Evolutionary conservation across 1,140 invertebrate species (phyloP), one percentile per base, ranked within the genome.

Genomic region (Leptinotarsa lineolata): DNA sequence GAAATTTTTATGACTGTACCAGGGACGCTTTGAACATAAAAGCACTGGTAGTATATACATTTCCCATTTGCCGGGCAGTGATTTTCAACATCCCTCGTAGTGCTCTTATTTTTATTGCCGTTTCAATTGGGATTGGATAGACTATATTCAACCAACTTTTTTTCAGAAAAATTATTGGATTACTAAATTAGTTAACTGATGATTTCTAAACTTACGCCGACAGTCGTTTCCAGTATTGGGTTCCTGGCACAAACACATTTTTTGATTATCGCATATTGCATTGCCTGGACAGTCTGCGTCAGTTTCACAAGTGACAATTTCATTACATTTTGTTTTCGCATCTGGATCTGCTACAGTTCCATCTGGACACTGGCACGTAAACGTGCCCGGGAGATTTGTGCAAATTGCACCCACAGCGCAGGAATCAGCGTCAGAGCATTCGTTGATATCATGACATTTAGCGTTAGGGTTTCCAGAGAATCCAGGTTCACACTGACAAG

Each of bases 161-260:
- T n/a, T n/a, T n/a, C n/a, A n/a, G n/a, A n/a, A n/a, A n/a, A n/a
- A n/a, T n/a, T n/a, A n/a, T n/a, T n/a, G n/a, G n/a, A n/a, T n/a
- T n/a, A n/a, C n/a, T n/a, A n/a, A n/a, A n/a, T n/a, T n/a, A n/a
- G n/a, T n/a, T n/a, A n/a, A n/a, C n/a, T n/a, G n/a, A n/a, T n/a
- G n/a, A 39, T 72, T 30, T 16, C 16, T 20, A 24, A 60, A 89
- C 92, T 91, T 89, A 95, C 93, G 94, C 87, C 94, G 90, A 78
- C 95, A 97, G 83, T 96, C 94, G 76, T 95, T 94, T 79, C 95
- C 95, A 79, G 95, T 87, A 81, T 96, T 96, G 0, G 95, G 95
- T 79, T 95, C 93, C 3, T 94, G 95, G 83, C 95, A 97, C 20
- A 95, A 84, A 82, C 95, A 97, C 77, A 92, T 89, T 72, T 91